Percentiles rank a stretch among this genome's conserved stretches.
Evolutionary conservation across 2,888 invertebrate genomes (phyloP).

Genomic region (Asteroscopus sphinx): DNA sequence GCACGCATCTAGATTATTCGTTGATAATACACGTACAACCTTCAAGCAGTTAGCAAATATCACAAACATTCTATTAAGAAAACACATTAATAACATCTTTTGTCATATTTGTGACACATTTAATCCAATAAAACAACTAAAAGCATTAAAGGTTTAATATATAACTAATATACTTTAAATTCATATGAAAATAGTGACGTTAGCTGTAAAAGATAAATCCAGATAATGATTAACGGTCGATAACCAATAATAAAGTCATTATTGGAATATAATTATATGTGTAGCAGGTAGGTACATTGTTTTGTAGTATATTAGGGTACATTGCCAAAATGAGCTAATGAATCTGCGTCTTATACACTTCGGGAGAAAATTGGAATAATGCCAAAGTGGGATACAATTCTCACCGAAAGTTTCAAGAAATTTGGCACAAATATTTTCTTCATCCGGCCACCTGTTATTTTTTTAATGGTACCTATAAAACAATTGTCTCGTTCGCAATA

Average conservation of each 20-base stretch:
- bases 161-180: conserved; percentile 9
- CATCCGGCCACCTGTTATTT: conserved; percentile 76
- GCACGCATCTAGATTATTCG: conserved; percentile 55
- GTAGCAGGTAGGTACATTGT: conserved; percentile 31
- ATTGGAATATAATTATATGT: conserved; percentile 40
- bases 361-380: conserved; percentile 76
- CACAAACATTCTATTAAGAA: background rate
- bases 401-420: conserved; percentile 73
- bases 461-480: conserved; percentile 43
- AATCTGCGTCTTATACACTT: conserved; percentile 79
- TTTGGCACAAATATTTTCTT: conserved; percentile 84
- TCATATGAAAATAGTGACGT: conserved; percentile 14
- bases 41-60: conserved; percentile 14
- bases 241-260: conserved; percentile 13
- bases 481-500: conserved; percentile 11
- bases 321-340: conserved; percentile 83
- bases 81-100: background rate
- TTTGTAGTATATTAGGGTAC: conserved; percentile 53
- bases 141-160: conserved; percentile 1
- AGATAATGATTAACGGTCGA: conserved; percentile 5
- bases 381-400: conserved; percentile 81
- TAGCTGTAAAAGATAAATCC: background rate
- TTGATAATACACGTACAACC: conserved; percentile 35
- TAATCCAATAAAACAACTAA: conserved; percentile 9
- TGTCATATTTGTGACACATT: conserved; percentile 7